Percentiles rank a stretch among this genome's conserved stretches.
These are phyloP conservation scores for Tetragnatha versicolor DNA, from an alignment of 1,140 invertebrate species.

Conservation along the genomic window DNA sequence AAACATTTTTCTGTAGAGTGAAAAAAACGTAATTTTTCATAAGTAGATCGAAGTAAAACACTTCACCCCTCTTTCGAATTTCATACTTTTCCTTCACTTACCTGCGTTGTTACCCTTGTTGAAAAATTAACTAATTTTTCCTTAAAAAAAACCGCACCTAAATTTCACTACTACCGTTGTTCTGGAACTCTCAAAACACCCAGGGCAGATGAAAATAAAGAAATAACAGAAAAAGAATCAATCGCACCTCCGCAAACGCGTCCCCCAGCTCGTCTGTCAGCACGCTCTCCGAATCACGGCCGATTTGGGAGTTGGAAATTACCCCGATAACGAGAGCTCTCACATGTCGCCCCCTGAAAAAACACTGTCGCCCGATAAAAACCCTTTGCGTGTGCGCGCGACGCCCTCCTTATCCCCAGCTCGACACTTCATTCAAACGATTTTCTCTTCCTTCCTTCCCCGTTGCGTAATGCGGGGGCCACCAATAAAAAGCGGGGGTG, in stretches of 20 bases:
- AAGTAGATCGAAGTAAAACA: too few species aligned
- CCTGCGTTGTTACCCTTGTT: too few species aligned
- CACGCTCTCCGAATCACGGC: conserved; percentile 30
- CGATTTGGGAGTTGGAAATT: conserved; percentile 49
- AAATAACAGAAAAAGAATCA: too few species aligned
- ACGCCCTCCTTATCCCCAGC: not conserved
- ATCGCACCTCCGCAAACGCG: not conserved
- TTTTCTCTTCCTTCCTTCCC: conserved; percentile 4
- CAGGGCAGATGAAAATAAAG: too few species aligned
- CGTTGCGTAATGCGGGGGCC: not conserved
- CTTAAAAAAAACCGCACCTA: too few species aligned
- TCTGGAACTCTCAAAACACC: too few species aligned
- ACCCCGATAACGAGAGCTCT: conserved; percentile 39
- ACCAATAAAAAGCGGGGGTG: not conserved
- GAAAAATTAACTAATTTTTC: too few species aligned
- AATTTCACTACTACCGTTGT: too few species aligned
- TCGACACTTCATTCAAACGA: conserved; percentile 33
- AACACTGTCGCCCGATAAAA: not conserved
- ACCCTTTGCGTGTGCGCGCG: conserved; percentile 26
- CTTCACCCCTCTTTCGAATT: too few species aligned
- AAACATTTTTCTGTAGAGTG: too few species aligned
- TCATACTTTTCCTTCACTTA: too few species aligned
- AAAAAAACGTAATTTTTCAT: too few species aligned
- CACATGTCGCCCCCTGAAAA: conserved; percentile 4
- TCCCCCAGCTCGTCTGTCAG: conserved; percentile 16